These are phyloP conservation scores for Neostethus bicornis DNA, from an alignment of 2,797 vertebrate species.

Conservation along the genomic window DNA sequence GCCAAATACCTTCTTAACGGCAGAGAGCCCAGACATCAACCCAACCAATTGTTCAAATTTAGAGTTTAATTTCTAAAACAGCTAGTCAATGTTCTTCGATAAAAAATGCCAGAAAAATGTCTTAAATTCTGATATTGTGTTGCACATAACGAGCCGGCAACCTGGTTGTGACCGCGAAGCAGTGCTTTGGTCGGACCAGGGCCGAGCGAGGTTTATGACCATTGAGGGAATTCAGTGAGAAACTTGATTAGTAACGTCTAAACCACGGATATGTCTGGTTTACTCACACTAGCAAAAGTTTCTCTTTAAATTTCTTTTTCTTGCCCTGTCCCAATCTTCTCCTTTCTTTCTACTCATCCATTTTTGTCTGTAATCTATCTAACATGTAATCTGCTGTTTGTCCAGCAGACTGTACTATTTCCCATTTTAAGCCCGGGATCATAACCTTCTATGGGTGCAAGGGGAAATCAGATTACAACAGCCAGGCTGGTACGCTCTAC, in stretches of 20 bases:
- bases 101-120: background rate
- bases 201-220: slow-evolving; percentile 44
- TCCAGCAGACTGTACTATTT: too few relatives aligned
- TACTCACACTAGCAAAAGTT: slow-evolving; percentile 30
- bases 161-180: background rate
- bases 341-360: background rate
- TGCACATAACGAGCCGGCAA: background rate
- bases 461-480: too few relatives aligned
- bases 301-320: background rate
- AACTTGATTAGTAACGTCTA: slow-evolving; percentile 41
- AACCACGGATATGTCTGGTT: slow-evolving; percentile 7
- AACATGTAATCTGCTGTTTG: too few relatives aligned
- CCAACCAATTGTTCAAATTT: slow-evolving; percentile 29
- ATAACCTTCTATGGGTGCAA: too few relatives aligned
- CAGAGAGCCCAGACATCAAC: slow-evolving; percentile 1
- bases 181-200: slow-evolving; percentile 18
- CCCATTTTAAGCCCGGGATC: too few relatives aligned
- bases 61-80: slow-evolving; percentile 7
- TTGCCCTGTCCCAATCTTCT: background rate
- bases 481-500: too few relatives aligned
- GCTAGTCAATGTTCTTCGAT: slow-evolving; percentile 29
- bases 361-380: background rate
- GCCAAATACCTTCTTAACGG: background rate
- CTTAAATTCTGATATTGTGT: background rate
- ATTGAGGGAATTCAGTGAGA: slow-evolving; percentile 38